phyloP scores from a whole-genome alignment of 2,888 invertebrate genomes.

The Zhuqinia jingwanae region DNA sequence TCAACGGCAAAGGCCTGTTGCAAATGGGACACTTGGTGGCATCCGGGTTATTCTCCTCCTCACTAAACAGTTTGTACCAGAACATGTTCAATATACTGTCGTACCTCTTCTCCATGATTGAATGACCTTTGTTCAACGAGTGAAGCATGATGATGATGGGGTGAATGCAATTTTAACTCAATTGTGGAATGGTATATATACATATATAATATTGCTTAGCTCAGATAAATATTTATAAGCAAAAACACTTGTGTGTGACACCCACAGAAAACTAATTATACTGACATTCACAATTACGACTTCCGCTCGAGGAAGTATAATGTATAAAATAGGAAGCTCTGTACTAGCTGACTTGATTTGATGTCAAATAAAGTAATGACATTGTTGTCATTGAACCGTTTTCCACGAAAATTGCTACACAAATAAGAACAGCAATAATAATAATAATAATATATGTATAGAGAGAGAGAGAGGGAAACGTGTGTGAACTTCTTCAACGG shows the following conservation, averaged over 20 bases:
- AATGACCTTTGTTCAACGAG: constrained; percentile 51
- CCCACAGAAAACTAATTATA: constrained; percentile 2
- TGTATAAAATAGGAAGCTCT: no score
- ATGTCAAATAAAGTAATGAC: not conserved
- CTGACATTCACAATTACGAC: not conserved
- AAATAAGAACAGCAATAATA: not conserved
- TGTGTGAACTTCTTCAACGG: constrained; percentile 14
- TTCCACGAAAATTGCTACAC: not conserved
- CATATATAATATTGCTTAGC: no score
- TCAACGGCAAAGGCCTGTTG: constrained; percentile 65
- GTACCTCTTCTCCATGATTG: constrained; percentile 60
- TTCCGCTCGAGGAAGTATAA: constrained; percentile 33
- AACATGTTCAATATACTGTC: constrained; percentile 66
- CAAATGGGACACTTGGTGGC: constrained; percentile 73
- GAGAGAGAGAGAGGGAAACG: constrained; percentile 16
- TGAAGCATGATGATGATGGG: no score
- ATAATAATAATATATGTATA: no score
- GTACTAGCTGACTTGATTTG: not conserved
- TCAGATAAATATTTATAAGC: not conserved
- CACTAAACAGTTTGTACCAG: constrained; percentile 71
- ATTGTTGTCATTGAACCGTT: not conserved
- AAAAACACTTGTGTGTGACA: not conserved
- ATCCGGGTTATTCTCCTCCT: constrained; percentile 64
- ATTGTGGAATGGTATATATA: not conserved
- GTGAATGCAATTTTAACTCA: not conserved